Percentiles rank a stretch among this genome's conserved stretches.
Evolutionary conservation across 2,113 vertebrate species (phyloP).

Genomic region (Fulica atra): DNA sequence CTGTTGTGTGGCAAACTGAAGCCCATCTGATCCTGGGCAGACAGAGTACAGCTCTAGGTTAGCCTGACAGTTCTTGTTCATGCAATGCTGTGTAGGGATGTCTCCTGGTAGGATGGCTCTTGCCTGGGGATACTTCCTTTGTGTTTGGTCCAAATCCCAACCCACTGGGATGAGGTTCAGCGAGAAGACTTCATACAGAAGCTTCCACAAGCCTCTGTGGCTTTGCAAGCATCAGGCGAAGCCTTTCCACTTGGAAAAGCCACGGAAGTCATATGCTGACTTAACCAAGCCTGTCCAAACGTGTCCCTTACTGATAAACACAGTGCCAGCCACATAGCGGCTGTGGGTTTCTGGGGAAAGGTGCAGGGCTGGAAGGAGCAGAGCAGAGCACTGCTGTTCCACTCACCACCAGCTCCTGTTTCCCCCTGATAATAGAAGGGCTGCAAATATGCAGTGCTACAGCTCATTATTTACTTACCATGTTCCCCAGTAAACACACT

Average conservation of each 20-base stretch:
- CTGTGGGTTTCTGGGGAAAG: not conserved
- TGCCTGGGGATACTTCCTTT: not conserved
- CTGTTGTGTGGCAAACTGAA: not conserved
- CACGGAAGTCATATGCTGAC: accelerated
- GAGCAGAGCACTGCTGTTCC: not conserved
- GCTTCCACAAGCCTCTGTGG: not conserved
- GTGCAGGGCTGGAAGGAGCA: not conserved
- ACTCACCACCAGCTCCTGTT: not conserved
- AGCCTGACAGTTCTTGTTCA: not conserved
- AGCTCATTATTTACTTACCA: not conserved
- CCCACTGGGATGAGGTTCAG: not conserved
- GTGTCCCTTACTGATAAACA: accelerated
- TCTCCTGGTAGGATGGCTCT: not conserved
- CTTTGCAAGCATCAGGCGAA: not conserved
- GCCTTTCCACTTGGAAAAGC: not conserved
- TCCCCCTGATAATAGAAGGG: not conserved
- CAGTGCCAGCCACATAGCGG: not conserved
- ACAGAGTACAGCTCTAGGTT: not conserved
- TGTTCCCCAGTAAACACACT: not conserved
- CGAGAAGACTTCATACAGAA: not conserved
- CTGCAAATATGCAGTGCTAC: not conserved
- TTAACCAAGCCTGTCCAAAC: not conserved
- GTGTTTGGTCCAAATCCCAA: not conserved
- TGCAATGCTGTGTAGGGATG: not conserved
- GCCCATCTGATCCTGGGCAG: not conserved